phyloP scores from a whole-genome alignment of 1,140 invertebrate genomes.

The Drosophila pallidifrons region DNA sequence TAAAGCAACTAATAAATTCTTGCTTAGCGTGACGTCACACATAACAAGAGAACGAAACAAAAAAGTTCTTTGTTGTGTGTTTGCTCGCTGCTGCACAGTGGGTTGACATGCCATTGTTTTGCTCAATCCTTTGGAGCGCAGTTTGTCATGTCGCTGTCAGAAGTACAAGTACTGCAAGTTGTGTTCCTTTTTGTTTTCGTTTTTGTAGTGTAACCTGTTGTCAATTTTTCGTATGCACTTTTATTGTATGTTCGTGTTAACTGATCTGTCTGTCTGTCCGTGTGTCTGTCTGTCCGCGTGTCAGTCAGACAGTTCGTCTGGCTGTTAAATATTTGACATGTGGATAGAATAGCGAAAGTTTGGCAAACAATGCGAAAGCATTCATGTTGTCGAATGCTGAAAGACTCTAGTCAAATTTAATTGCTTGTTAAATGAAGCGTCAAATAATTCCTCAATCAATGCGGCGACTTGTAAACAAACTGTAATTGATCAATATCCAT shows the following conservation, averaged over 20 bases:
- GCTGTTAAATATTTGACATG: constrained; percentile 10
- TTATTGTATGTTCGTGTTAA: constrained; percentile 10
- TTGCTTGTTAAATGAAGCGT: too few species aligned
- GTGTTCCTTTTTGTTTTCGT: too few species aligned
- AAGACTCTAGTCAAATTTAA: neutral
- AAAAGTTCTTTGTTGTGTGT: constrained; percentile 2
- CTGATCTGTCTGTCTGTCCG: constrained; percentile 13
- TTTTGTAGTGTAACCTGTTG: constrained; percentile 5
- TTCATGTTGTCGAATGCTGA: neutral
- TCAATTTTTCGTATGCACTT: constrained; percentile 4
- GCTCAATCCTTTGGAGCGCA: constrained; percentile 8
- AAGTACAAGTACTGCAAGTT: constrained; percentile 5
- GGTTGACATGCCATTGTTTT: constrained; percentile 13
- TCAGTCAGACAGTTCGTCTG: constrained; percentile 11
- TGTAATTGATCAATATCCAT: constrained; percentile 46
- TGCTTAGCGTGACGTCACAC: constrained; percentile 6
- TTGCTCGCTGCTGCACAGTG: neutral
- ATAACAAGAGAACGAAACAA: neutral
- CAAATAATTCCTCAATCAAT: neutral
- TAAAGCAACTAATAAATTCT: constrained; percentile 5
- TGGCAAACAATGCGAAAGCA: neutral
- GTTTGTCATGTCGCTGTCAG: constrained; percentile 14
- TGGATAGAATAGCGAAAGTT: constrained; percentile 5
- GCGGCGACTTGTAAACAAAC: neutral
- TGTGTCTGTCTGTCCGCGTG: too few species aligned